Conservation (phyloP, 1,140 invertebrate species). For the Homarus americanus region DNA sequence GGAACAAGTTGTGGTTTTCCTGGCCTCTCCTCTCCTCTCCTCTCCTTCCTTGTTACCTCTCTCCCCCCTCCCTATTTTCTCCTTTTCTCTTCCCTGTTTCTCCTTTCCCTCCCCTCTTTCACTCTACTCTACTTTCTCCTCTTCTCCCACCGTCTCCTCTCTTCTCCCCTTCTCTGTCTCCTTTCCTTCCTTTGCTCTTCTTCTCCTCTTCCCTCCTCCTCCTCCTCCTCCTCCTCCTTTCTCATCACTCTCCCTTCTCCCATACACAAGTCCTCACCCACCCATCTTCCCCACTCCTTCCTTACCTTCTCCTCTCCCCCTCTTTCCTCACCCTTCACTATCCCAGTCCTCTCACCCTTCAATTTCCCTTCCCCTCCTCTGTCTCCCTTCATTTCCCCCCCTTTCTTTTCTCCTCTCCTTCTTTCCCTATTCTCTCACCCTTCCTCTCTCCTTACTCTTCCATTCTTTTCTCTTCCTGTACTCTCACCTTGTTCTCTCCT, state of each 20-base stretch:
- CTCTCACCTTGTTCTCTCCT: no score
- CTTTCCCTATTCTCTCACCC: no score
- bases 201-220: background rate
- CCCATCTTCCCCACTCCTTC: background rate
- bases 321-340: background rate
- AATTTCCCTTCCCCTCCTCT: no score
- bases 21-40: no score
- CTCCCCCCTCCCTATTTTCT: background rate
- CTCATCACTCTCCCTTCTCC: background rate
- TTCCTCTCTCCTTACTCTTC: no score
- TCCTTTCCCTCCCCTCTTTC: background rate
- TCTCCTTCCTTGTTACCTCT: background rate
- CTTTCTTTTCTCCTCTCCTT: slow-evolving; percentile 6
- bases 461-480: no score
- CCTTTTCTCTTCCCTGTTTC: background rate
- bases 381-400: no score
- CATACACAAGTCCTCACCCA: background rate
- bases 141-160: background rate
- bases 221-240: background rate
- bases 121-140: background rate
- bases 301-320: background rate
- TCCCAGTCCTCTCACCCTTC: no score
- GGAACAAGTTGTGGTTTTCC: no score
- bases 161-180: no score
- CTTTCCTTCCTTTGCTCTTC: background rate